Conservation (phyloP, 2,113 vertebrate species). For the Pseudolaguvia tuberculata region DNA sequence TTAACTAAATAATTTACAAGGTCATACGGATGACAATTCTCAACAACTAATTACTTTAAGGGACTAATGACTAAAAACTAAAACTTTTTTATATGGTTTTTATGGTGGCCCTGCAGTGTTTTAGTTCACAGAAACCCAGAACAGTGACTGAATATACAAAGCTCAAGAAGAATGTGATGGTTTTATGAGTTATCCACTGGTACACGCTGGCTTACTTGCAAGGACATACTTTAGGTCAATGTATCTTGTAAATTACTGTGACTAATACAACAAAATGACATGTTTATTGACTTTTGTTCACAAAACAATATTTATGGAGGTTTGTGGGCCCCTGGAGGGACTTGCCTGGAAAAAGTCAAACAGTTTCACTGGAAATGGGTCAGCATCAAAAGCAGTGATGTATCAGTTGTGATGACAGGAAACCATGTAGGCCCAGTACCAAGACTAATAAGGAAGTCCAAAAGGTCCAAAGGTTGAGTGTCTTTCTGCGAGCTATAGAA, state of each 20-base stretch:
- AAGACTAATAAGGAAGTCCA: conserved; percentile 8
- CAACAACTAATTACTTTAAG: too few species aligned
- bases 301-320: neutral
- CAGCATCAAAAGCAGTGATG: neutral
- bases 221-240: neutral
- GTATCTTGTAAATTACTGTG: neutral
- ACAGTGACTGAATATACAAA: neutral
- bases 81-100: neutral
- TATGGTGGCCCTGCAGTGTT: neutral
- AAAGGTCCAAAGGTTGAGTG: neutral
- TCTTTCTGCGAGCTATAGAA: conserved; percentile 32
- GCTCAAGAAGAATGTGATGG: neutral
- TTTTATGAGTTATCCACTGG: neutral
- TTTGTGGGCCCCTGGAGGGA: neutral
- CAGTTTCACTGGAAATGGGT: neutral
- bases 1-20: neutral
- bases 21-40: too few species aligned
- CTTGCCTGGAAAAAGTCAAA: conserved; percentile 3
- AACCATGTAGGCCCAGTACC: conserved; percentile 8
- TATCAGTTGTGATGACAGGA: neutral
- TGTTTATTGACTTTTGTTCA: neutral
- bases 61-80: too few species aligned
- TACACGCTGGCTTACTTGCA: neutral
- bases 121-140: neutral
- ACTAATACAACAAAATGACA: conserved; percentile 5